Base-by-base conservation (phyloP, 2,797 vertebrate genomes). In the Catamblyrhynchus diadema region DNA sequence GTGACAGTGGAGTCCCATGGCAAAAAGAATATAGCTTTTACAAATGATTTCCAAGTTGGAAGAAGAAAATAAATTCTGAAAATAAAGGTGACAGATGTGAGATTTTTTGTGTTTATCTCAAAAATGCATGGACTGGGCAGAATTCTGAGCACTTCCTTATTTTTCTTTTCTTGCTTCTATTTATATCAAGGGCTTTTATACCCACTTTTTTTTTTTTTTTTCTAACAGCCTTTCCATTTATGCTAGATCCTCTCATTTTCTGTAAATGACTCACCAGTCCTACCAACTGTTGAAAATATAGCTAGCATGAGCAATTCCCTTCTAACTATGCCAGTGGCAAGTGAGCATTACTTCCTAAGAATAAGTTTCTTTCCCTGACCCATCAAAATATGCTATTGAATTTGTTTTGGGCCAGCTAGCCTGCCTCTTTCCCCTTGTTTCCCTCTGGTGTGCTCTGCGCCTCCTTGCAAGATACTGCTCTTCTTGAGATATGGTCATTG, bases 201-300 rank as follows among this genome's bases (percentile, higher is more conserved):
- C 14, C 18, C 28, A 48, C 19, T 65, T 3, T 11, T 42, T 42
- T 42, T 17, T 17, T 42, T 17, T 79, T 3, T 39, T 60, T 60
- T 74, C 86, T 64, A 78, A 23, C 19, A 77, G 3, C 8, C 20
- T 85, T 79, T 82, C 28, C 42, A 61, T 64, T 62, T 85, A 27
- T 70, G 16, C 16, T 41, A 57, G 22, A 25, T 81, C 17, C 17
- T 80, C 48, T 92, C 25, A 73, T 73, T 90, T 66, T 77, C 33
- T 87, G 37, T 28, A 80, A 77, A 83, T 91, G 59, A 86, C 41
- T 92, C 65, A 83, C 12, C 9, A 79, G 64, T 53, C 69, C 71
- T 69, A 82, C 57, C 48, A 86, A 39, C 42, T 67, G 44, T 27
- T 88, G 67, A 88, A 90, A 90, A 60, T 25, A 25, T 9, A 66